A percentile compares a stretch with the other conserved stretches of the same genome.
phyloP scores from a whole-genome alignment of 2,797 vertebrate genomes.

The Distichodus sexfasciatus region DNA sequence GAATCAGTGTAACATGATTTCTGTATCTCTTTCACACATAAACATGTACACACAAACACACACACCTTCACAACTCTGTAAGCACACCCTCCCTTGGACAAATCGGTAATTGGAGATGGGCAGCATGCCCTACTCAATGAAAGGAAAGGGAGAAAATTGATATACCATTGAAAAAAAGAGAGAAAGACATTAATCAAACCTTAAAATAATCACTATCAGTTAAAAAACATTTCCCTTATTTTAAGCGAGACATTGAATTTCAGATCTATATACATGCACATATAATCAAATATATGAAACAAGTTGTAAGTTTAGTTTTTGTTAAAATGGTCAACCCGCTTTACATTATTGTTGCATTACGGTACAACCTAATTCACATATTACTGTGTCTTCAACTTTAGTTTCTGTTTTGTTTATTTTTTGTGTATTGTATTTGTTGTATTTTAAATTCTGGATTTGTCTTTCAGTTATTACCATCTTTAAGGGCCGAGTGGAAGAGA shows the following conservation, averaged over 20 bases:
- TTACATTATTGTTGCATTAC: no score
- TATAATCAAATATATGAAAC: no score
- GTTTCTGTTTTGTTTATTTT: no score
- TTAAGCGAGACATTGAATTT: slow-evolving; percentile 42
- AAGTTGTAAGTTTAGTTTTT: no score
- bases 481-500: slow-evolving; percentile 97
- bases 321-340: no score
- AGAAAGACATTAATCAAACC: slow-evolving; percentile 55
- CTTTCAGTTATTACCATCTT: slow-evolving; percentile 94
- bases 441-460: no score
- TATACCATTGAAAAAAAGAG: neutral
- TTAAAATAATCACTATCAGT: neutral
- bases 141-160: neutral
- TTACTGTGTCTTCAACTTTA: no score
- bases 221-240: slow-evolving; percentile 46
- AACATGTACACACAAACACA: neutral
- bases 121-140: slow-evolving; percentile 38
- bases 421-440: neutral
- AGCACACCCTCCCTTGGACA: slow-evolving; percentile 51
- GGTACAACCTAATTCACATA: no score
- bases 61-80: neutral
- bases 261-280: no score
- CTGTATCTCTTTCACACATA: no score
- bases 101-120: slow-evolving; percentile 57
- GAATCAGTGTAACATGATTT: slow-evolving; percentile 9